Conservation (phyloP, 2,888 invertebrate species). For the Ischnus inquisitorius region DNA sequence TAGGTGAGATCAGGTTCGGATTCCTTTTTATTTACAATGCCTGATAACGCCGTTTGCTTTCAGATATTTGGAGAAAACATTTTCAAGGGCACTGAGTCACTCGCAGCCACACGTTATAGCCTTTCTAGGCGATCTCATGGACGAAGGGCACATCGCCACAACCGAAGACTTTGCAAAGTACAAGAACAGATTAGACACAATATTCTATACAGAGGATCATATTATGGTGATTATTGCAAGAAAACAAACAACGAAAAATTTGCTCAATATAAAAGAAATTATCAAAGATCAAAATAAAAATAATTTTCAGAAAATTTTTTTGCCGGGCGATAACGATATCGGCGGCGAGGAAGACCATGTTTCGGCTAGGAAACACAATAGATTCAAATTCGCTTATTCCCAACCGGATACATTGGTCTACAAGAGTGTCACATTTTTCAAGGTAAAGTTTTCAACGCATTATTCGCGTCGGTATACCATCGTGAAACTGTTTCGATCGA, state of each 20-base stretch:
- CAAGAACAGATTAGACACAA: constrained; percentile 90
- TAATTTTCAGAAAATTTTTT: constrained; percentile 90
- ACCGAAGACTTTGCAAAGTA: constrained; percentile 91
- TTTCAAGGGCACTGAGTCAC: constrained; percentile 89
- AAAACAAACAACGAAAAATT: constrained; percentile 5
- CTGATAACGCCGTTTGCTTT: constrained; percentile 72
- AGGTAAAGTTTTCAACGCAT: constrained; percentile 85
- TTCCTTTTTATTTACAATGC: neutral
- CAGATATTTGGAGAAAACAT: constrained; percentile 94
- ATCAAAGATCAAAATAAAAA: neutral
- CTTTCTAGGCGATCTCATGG: constrained; percentile 97
- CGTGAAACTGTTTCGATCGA: neutral
- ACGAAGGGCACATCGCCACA: constrained; percentile 95
- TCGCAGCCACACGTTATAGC: constrained; percentile 94
- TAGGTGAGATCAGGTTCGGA: constrained; percentile 87
- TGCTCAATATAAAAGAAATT: constrained; percentile 15
- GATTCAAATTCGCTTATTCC: constrained; percentile 87
- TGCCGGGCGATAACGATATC: constrained; percentile 99
- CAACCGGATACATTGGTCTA: constrained; percentile 89
- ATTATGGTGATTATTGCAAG: constrained; percentile 78
- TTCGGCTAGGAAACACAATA: constrained; percentile 90
- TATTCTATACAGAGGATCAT: constrained; percentile 87
- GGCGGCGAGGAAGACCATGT: constrained; percentile 96
- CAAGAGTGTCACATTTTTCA: constrained; percentile 90
- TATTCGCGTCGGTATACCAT: neutral